Evolutionary conservation across 64 coral and sea anemone species (phyloP), one percentile per base, ranked within the genome.

Genomic region (Stichodactyla mertensii): DNA sequence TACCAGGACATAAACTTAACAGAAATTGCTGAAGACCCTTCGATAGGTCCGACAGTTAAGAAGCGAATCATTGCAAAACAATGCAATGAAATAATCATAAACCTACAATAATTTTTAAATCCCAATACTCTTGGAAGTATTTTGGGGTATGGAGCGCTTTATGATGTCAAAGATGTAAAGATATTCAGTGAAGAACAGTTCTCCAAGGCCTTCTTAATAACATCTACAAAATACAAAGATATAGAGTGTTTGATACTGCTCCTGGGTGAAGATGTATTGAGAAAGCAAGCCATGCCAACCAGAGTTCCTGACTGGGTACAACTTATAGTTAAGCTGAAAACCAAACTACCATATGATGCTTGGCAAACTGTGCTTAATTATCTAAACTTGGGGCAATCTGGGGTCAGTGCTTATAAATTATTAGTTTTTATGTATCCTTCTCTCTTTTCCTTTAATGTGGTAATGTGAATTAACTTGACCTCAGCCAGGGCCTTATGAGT

Each of bases 301-400:
- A 52, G 83, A 78, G 89, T 86, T 85, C 70, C 66, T 51, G 83
- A 90, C 31, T 90, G 89, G 82, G 70, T 86, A 31, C 89, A 90
- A 83, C 70, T 86, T 16, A 60, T 66, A 54, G 89, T 86, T n/a
- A 90, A 86, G 64, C 66, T 86, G 11, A 24, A 77, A 61, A 56
- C 84, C 66, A 85, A 86, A 28, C 78, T 90, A 55, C 82, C 82
- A 54, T 67, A 90, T 84, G 67, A 61, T 90, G 61, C 54, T 51
- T 90, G n/a, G n/a, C n/a, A n/a, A n/a, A n/a, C n/a, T n/a, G n/a
- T n/a, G n/a, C n/a, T n/a, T n/a, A n/a, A n/a, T n/a, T n/a, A n/a
- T n/a, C n/a, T n/a, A n/a, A n/a, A n/a, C n/a, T n/a, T n/a, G n/a
- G n/a, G n/a, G n/a, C n/a, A n/a, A n/a, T n/a, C n/a, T n/a, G n/a